Evolutionary conservation across 1,140 invertebrate genomes (phyloP), one percentile per base, ranked within the genome.

Genomic region (Nebria ingens): DNA sequence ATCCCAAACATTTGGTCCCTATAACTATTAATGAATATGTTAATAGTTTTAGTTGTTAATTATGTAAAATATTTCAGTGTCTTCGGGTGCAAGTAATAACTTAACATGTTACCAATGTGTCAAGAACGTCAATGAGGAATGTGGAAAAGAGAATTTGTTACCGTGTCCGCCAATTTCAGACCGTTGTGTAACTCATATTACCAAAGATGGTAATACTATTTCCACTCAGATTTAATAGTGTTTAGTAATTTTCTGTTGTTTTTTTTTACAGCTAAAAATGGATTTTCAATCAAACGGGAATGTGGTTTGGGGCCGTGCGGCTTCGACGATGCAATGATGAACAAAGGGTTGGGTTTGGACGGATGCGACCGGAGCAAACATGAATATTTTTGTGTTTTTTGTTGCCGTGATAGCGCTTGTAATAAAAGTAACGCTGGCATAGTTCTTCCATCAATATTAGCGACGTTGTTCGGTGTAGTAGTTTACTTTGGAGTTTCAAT

Each of bases 61-160:
- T n/a, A n/a, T n/a, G n/a, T n/a, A n/a, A n/a, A n/a, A n/a, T 29
- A 13, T 29, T 29, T 29, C 25, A 29, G 25, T 29, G 4, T 29
- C 50, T 57, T 38, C 34, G 54, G 50, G n/a, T 22, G 51, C 17
- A 4, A 38, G 9, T 19, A 42, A 34, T 20, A 73, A 71, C 54
- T 58, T 76, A 38, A 70, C 68, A 19, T 79, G 77, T 59, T 79
- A 78, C 59, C 76, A 78, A 54, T 79, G 77, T 58, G 62, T 61
- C n/a, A 68, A 66, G 54, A 64, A 66, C 45, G 62, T 64, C 9
- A 67, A 70, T 55, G 61, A 61, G 6, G 63, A 68, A 38, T 78
- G 77, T 61, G 65, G 57, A 1, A 62, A 68, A 13, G 65, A 71
- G 34, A 62, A 67, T 52, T 62, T 76, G 2, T 58, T 65, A 51